Percentiles rank a stretch among this genome's conserved stretches.
Conservation (phyloP, 2,888 invertebrate species). For the Cryptophagus acutangulus region DNA sequence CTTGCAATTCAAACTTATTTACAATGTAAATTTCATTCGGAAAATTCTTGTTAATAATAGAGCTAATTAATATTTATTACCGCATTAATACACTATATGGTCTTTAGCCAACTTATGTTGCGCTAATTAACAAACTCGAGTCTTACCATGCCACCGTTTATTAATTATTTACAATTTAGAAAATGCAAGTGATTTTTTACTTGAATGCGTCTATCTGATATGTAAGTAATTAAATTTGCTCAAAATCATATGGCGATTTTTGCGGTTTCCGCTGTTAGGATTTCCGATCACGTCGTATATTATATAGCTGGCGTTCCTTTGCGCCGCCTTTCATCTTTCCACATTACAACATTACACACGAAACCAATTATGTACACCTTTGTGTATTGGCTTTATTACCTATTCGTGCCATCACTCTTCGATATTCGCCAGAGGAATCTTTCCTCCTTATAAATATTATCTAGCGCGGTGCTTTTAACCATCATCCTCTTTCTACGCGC, state of each 20-base stretch:
- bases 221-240: no score
- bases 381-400: slow-evolving; percentile 45
- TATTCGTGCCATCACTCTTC: slow-evolving; percentile 24
- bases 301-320: slow-evolving; percentile 40
- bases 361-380: slow-evolving; percentile 48
- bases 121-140: slow-evolving; percentile 18
- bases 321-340: slow-evolving; percentile 46
- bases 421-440: slow-evolving; percentile 3
- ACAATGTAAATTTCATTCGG: slow-evolving; percentile 30
- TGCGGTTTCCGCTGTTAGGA: slow-evolving; percentile 36
- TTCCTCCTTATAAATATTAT: no score
- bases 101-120: slow-evolving; percentile 19
- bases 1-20: slow-evolving; percentile 30
- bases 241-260: no score
- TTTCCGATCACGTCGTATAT: slow-evolving; percentile 45
- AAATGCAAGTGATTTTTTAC: no score
- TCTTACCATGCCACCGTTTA: no score
- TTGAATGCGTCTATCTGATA: no score
- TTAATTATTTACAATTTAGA: no score
- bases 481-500: no score
- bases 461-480: no score
- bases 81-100: slow-evolving; percentile 28
- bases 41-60: slow-evolving; percentile 27
- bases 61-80: slow-evolving; percentile 31
- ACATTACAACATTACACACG: slow-evolving; percentile 48